phyloP scores from a whole-genome alignment of 2,113 vertebrate genomes.

The Agapornis roseicollis region DNA sequence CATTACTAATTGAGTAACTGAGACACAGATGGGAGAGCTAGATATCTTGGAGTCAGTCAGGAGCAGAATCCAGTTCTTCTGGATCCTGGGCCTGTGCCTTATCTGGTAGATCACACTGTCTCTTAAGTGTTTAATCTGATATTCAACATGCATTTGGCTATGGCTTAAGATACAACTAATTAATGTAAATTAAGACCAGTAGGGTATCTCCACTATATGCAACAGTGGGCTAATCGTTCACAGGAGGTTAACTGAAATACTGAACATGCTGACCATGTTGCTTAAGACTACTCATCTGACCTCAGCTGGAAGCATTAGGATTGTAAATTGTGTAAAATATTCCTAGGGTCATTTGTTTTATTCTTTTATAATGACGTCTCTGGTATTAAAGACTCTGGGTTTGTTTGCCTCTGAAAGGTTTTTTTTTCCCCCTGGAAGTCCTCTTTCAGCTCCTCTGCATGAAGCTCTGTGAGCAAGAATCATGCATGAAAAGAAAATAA shows the following conservation, averaged over 20 bases:
- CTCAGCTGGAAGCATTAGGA: neutral
- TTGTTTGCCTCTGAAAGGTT: neutral
- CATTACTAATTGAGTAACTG: neutral
- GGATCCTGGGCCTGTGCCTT: neutral
- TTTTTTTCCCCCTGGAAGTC: neutral
- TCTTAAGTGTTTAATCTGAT: neutral
- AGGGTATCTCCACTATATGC: neutral
- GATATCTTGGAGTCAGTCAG: neutral
- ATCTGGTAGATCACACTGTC: neutral
- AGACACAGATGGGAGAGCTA: neutral
- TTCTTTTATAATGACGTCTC: neutral
- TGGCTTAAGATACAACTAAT: neutral
- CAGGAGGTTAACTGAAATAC: neutral
- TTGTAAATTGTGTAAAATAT: constrained; percentile 13
- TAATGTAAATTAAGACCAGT: neutral
- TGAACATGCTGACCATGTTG: neutral
- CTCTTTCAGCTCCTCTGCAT: neutral
- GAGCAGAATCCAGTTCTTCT: neutral
- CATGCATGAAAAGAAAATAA: constrained; percentile 24
- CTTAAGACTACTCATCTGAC: neutral
- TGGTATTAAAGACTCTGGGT: neutral
- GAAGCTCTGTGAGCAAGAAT: constrained; percentile 21
- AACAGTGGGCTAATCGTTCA: constrained; percentile 27
- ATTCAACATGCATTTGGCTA: neutral
- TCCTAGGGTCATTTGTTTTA: neutral